phyloP scores from a whole-genome alignment of 2,797 vertebrate genomes.

The Danio aesculapii region DNA sequence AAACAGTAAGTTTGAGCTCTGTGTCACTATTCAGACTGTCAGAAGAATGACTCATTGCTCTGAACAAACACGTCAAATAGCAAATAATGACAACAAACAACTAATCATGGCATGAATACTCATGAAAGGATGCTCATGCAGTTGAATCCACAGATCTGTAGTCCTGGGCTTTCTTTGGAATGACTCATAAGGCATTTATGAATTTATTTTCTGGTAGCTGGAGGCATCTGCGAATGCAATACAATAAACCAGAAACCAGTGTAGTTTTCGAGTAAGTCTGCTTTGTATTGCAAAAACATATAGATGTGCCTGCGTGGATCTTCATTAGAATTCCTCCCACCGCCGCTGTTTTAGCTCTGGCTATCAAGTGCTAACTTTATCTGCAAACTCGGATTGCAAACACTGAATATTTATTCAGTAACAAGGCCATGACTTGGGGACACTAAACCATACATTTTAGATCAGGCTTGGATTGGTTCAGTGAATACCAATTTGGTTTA shows the following conservation, averaged over 20 bases:
- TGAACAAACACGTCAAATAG: conserved; percentile 18
- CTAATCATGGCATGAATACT: conserved; percentile 35
- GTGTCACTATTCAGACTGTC: conserved; percentile 23
- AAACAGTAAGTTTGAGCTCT: conserved; percentile 48
- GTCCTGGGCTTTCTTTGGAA: conserved; percentile 3
- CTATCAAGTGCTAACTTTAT: conserved; percentile 44
- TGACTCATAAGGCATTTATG: background rate
- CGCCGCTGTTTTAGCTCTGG: conserved; percentile 2
- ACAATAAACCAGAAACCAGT: conserved; percentile 9
- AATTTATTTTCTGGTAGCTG: background rate
- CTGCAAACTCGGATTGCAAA: conserved; percentile 31
- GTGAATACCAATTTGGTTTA: conserved; percentile 45
- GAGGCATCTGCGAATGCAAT: background rate
- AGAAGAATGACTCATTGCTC: conserved; percentile 17
- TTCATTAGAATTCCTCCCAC: conserved; percentile 51
- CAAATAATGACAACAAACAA: conserved; percentile 37
- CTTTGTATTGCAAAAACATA: conserved; percentile 6
- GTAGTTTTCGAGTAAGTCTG: conserved; percentile 3
- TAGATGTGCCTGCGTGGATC: conserved; percentile 10
- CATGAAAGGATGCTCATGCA: conserved; percentile 21
- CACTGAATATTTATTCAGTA: conserved; percentile 51
- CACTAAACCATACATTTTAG: conserved; percentile 45
- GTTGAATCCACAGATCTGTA: conserved; percentile 11
- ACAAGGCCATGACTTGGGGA: conserved; percentile 42
- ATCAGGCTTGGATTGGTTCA: conserved; percentile 45